These are phyloP conservation scores for Zaprionus tsacasi DNA, from an alignment of 1,140 invertebrate species.

Conservation along the genomic window DNA sequence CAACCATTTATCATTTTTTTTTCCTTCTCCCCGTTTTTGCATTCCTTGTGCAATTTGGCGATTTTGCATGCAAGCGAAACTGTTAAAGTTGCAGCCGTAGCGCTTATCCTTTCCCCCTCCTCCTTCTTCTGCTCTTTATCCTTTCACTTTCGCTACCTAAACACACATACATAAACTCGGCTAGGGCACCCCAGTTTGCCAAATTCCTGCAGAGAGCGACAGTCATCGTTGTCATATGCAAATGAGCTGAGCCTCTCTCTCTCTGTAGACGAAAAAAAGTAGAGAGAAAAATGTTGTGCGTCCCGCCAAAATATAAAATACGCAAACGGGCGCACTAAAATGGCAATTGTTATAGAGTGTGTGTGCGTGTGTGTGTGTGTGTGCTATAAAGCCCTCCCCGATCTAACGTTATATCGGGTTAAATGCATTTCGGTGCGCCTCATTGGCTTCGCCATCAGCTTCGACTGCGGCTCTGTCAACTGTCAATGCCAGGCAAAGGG, in stretches of 20 bases:
- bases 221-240: slow-evolving; percentile 71
- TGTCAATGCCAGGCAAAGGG: slow-evolving; percentile 66
- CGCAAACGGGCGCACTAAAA: slow-evolving; percentile 52
- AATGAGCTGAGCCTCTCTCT: slow-evolving; percentile 62
- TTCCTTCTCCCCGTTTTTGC: background rate
- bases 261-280: slow-evolving; percentile 39
- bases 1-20: slow-evolving; percentile 74
- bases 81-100: slow-evolving; percentile 54
- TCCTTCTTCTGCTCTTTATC: slow-evolving; percentile 27
- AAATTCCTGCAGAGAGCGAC: slow-evolving; percentile 65
- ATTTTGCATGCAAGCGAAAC: slow-evolving; percentile 69
- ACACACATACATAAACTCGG: slow-evolving; percentile 33
- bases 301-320: slow-evolving; percentile 67
- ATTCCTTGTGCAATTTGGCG: slow-evolving; percentile 54
- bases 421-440: slow-evolving; percentile 81
- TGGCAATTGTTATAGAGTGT: slow-evolving; percentile 58
- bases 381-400: background rate
- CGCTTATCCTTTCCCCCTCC: slow-evolving; percentile 54
- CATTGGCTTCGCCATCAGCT: slow-evolving; percentile 64
- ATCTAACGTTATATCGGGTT: slow-evolving; percentile 12
- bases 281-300: slow-evolving; percentile 42
- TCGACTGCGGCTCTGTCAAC: slow-evolving; percentile 57
- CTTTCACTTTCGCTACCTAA: slow-evolving; percentile 80
- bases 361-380: background rate
- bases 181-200: slow-evolving; percentile 59